A percentile compares a stretch with the other conserved stretches of the same genome.
phyloP scores from a whole-genome alignment of 2,113 vertebrate genomes.

The Tichodroma muraria region DNA sequence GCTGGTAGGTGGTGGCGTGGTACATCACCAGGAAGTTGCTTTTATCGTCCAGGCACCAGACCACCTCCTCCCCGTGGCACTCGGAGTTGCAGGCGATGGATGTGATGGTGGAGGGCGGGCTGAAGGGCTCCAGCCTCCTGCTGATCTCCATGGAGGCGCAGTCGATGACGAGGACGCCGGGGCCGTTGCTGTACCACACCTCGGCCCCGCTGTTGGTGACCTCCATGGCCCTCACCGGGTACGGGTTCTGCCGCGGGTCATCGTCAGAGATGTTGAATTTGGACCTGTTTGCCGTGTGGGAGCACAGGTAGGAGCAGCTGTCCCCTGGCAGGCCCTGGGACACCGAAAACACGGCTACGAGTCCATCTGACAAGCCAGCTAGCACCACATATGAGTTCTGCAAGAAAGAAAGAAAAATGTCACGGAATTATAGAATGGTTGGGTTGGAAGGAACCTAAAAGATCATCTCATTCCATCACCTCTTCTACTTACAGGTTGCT shows the following conservation, averaged over 20 bases:
- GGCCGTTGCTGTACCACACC: conserved; percentile 94
- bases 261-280: conserved; percentile 80
- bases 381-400: conserved; percentile 83
- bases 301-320: conserved; percentile 86
- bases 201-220: conserved; percentile 79
- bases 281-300: conserved; percentile 86
- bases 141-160: conserved; percentile 73
- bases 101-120: conserved; percentile 67
- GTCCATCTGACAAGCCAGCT: conserved; percentile 87
- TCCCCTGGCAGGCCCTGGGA: conserved; percentile 77
- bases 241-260: conserved; percentile 84
- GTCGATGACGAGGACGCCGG: conserved; percentile 85
- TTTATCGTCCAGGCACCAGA: conserved; percentile 87
- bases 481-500: no score
- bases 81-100: conserved; percentile 77
- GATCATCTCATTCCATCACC: not conserved
- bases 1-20: conserved; percentile 79
- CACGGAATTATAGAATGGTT: not conserved
- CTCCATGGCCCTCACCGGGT: conserved; percentile 83
- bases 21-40: conserved; percentile 86
- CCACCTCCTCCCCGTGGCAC: conserved; percentile 83
- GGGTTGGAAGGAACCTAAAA: not conserved
- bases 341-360: conserved; percentile 79
- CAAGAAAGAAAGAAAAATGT: not conserved
- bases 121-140: conserved; percentile 83